Conservation (phyloP, 2,888 invertebrate genomes). For the Lamellibrachia satsuma region DNA sequence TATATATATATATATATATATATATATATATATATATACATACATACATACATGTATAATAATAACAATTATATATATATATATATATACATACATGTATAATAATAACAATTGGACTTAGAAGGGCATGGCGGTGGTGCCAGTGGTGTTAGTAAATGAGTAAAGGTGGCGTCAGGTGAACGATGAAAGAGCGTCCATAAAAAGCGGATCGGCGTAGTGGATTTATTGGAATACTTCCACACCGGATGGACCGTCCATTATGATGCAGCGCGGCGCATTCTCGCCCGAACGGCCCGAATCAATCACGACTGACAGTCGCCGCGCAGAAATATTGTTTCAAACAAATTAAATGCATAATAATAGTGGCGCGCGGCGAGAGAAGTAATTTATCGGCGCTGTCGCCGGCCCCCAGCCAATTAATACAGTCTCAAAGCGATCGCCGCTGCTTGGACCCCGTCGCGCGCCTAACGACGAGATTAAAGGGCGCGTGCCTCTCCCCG, state of each 20-base stretch:
- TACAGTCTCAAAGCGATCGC: not conserved
- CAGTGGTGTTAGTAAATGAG: not conserved
- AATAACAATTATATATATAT: conserved; percentile 23
- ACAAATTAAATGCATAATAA: conserved; percentile 17
- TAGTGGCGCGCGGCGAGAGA: not conserved
- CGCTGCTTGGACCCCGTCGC: not conserved
- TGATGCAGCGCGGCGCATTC: conserved; percentile 9
- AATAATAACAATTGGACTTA: not conserved
- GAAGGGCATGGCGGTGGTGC: not conserved
- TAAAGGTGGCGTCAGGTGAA: conserved; percentile 13
- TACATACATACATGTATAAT: conserved; percentile 18
- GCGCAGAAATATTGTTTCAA: conserved; percentile 6
- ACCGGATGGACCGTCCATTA: not conserved
- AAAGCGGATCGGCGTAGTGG: not conserved
- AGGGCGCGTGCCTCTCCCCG: not conserved
- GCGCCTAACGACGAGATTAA: conserved; percentile 14
- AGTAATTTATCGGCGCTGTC: not conserved
- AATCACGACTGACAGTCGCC: conserved; percentile 12
- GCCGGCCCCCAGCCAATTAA: not conserved
- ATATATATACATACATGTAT: conserved; percentile 18
- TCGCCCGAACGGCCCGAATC: not conserved
- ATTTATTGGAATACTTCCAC: conserved; percentile 17
- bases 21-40: not conserved
- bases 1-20: not conserved
- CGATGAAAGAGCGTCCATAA: conserved; percentile 3